Evolutionary conservation across 1,140 invertebrate genomes (phyloP), one percentile per base, ranked within the genome.

Genomic region (Pseudoatta argentina): DNA sequence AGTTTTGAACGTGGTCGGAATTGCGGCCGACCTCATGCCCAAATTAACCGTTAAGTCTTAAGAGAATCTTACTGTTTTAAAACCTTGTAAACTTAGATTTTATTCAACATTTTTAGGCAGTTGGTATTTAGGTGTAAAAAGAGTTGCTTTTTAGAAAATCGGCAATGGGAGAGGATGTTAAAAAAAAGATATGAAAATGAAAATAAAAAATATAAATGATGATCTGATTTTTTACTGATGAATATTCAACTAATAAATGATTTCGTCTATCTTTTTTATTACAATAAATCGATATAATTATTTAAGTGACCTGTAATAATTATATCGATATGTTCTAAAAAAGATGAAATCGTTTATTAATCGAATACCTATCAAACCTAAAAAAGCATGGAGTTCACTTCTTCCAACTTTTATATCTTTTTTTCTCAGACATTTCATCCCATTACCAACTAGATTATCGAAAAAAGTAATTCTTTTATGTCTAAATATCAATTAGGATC

Each of bases 1-100:
- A 64, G 24, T 72, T 82, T 77, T 10, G 51, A 3, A 57, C 53
- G 39, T 85, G n/a, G 7, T 81, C 57, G 44, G 82, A 83, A 66
- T 18, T 53, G 34, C 85, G 39, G 3, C 8, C 18, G 57, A 71
- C 57, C 10, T 34, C 27, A 34, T 76, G 57, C 39, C 30, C 64
- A 72, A 27, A 66, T 79, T 39, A 83, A 81, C 0, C 55, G n/a
- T 57, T 57, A 57, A 57, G 6, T 55, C 16, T 16, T 16, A 55
- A 8, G n/a, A 57, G 14, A 57, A 7, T 21, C 2, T 57, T 57
- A 21, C n/a, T 57, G 7, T 57, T 57, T 21, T 57, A 57, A 57
- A 57, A 21, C 0, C 7, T 21, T 57, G 55, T 57, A 57, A 24
- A 21, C 55, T 57, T 18, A 16, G n/a, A 21, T 8, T 8, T 21